Evolutionary conservation across 2,797 vertebrate species (phyloP), one percentile per base, ranked within the genome.

Genomic region (Eospalax fontanierii): DNA sequence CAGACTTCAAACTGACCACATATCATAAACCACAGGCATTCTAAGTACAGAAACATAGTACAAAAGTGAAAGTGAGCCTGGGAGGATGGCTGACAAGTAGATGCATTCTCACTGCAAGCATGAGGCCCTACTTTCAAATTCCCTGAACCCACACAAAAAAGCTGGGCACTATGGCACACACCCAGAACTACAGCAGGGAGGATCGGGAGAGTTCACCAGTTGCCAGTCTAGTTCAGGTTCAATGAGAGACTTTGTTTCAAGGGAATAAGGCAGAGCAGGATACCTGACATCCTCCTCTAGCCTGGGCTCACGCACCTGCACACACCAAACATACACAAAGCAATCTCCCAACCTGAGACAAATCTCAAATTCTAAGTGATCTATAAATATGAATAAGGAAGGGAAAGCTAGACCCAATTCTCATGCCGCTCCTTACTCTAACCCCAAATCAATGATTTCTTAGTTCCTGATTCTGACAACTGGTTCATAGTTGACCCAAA

Each of bases 401-500:
- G 6, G n/a, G 26, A 18, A 65, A 63, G 28, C 19, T 68, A 90
- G 22, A 83, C 38, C 35, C 68, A 93, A 59, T 78, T 4, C 33
- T 33, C 38, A 63, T 54, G 24, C 54, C 50, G 12, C 73, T 11
- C 18, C 26, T 87, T 76, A 85, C 2, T 4, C n/a, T n/a, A 15
- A 54, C 66, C 22, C 46, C 63, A 86, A 26, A 68, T 65, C 57
- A 92, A 85, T 3, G 63, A 35, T 63, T 63, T 63, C 26, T 81
- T 81, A 35, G 61, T 46, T 95, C 83, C 61, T 59, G 81, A 85
- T 63, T 82, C 57, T 91, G 21, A 63, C 63, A 35, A 57, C 9
- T 61, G 59, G 57, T 81, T 63, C 79, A 90, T 26, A 92, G 89
- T 78, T 38, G 80, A 92, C n/a, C 90, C 78, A 86, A 85, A 94